Evolutionary conservation across 64 coral and sea anemone genomes (phyloP), one percentile per base, ranked within the genome.

Genomic region (Actinia tenebrosa): DNA sequence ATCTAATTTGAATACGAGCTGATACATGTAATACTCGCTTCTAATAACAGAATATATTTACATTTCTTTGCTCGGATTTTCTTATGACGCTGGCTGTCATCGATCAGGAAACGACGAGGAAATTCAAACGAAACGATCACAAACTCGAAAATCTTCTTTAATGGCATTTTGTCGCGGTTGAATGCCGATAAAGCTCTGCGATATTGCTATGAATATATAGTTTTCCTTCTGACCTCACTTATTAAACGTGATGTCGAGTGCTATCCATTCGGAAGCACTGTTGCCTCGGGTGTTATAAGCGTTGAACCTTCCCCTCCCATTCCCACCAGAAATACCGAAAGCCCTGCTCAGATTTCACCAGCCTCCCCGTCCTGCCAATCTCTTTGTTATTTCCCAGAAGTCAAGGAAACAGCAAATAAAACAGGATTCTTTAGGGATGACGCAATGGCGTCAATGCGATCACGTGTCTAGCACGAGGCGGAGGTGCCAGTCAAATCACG

Each of bases 381-480:
- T 37, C 30, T 3, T 75, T 75, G 20, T 14, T 75, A 3, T 26
- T 75, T 30, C 11, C 13, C 69, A n/a, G 63, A 66, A 66, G 63
- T 66, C 69, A 75, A 75, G 69, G 69, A 75, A 75, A 75, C 69
- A 75, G 69, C 11, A 75, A 72, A 71, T 25, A 71, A 22, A 9
- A 75, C 23, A 79, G 17, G 27, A 81, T 52, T 50, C 5, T 81
- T 81, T 81, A 3, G 45, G 16, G 1, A 53, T 81, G 79, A 81
- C 79, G 79, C 79, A 23, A 81, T 10, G 69, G 27, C 69, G 26
- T 75, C 27, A 13, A 37, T 75, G 13, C 5, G 79, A 81, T 81
- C 79, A 81, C 79, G 79, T 81, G 79, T 53, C 44, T 7, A 81
- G 79, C 79, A 81, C 79, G 79, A 81, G 79, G 79, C 22, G 11